Conservation (phyloP, 2,888 invertebrate species). For the Euzetes globulus region DNA sequence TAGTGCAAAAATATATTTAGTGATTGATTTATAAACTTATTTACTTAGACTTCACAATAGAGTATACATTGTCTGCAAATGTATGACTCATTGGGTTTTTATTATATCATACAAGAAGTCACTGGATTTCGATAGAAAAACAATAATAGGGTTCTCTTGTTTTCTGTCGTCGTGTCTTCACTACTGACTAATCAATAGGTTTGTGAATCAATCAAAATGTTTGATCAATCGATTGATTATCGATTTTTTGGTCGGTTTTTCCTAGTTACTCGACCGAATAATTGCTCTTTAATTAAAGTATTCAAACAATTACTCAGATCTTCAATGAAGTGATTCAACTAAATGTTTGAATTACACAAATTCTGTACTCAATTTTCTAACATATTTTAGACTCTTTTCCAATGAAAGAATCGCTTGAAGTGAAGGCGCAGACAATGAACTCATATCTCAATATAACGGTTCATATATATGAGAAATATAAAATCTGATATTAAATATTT, state of each 20-base stretch:
- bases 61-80: neutral
- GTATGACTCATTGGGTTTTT: conserved; percentile 1
- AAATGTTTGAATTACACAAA: too few species aligned
- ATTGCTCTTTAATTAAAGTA: too few species aligned
- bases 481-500: too few species aligned
- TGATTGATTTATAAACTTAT: conserved; percentile 2
- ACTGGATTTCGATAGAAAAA: too few species aligned
- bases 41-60: neutral
- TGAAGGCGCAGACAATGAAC: neutral
- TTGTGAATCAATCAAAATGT: neutral
- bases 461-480: neutral
- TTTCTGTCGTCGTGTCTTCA: too few species aligned
- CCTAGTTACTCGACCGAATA: too few species aligned
- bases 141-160: too few species aligned
- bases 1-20: neutral
- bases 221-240: too few species aligned
- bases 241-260: too few species aligned
- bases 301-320: too few species aligned
- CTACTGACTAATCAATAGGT: too few species aligned
- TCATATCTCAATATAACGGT: neutral
- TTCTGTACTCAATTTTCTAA: neutral
- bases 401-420: neutral
- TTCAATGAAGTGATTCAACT: too few species aligned
- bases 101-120: neutral
- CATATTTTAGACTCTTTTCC: neutral